phyloP scores from a whole-genome alignment of 2,797 vertebrate species.

The Phyllotis vaccarum region DNA sequence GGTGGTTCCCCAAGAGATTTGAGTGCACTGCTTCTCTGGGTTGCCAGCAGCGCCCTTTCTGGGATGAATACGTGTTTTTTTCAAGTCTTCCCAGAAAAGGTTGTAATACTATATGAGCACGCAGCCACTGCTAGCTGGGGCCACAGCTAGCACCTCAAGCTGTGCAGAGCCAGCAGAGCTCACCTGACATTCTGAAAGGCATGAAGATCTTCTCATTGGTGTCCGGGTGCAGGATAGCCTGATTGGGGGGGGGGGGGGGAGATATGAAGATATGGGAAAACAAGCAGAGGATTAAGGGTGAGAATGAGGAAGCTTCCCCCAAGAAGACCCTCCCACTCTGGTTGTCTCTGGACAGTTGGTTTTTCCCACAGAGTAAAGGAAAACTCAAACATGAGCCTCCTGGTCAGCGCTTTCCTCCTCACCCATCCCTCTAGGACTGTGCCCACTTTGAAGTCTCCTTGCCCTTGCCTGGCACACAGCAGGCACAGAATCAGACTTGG shows the following conservation, averaged over 20 bases:
- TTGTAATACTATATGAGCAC: neutral
- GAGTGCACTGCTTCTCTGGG: neutral
- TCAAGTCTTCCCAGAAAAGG: neutral
- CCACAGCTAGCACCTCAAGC: neutral
- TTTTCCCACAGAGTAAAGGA: neutral
- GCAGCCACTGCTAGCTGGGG: neutral
- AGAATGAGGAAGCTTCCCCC: neutral
- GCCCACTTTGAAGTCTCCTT: neutral
- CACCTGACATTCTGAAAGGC: conserved; percentile 99
- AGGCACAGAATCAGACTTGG: neutral
- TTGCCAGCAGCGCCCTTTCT: neutral
- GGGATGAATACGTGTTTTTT: neutral
- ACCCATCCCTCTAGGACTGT: no score
- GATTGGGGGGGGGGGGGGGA: conserved; percentile 61
- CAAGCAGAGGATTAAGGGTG: neutral
- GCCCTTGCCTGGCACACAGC: neutral
- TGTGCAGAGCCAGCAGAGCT: neutral
- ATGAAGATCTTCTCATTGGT: conserved; percentile 97
- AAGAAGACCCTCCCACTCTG: neutral
- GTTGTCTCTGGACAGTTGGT: neutral
- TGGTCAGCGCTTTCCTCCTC: neutral
- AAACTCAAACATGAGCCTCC: neutral
- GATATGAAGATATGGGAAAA: no score
- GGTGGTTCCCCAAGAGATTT: neutral
- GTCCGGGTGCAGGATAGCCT: conserved; percentile 97